Base-by-base conservation (phyloP, 2,113 vertebrate genomes). In the Aldabrachelys gigantea region DNA sequence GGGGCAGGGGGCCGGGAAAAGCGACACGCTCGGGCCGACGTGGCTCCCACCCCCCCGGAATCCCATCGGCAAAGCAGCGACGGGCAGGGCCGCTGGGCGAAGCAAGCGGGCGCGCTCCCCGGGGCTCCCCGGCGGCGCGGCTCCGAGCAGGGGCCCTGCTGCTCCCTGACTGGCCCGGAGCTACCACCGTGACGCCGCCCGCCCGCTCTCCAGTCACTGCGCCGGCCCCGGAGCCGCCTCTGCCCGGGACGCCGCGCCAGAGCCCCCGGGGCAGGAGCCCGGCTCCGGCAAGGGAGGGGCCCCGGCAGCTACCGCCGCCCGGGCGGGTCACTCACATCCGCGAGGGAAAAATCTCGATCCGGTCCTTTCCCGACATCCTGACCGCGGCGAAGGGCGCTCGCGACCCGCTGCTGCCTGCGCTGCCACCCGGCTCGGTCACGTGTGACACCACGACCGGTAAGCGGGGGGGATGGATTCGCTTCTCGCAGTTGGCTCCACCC, bases 271-370 rank as follows among this genome's bases (percentile, higher is more conserved):
- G 2, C 8, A 21, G 13, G 27, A 5, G 16, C 12, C 16, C 41
- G 5, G 38, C 19, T 21, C 4, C 50, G 14, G 4, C 11, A 17
- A 41, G 6, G 81, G 10, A 10, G 35, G 12, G 38, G 10, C 52
- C 47, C 10, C 9, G 57, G 84, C 3, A 29, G 8, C 8, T 3
- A 17, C 41, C 24, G 56, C 25, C 8, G 22, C 65, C 35, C 16
- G 49, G 69, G 59, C 44, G 10, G 50, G 13, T 80, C 89, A 98
- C 99, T 99, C 98, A 99, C 99, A 99, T 99, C 97, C 99, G 98
- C 80, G 99, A 99, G 8, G 99, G 99, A 96, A 99, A 99, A 90
- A 99, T 95, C 97, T 99, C 99, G 97, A 99, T 99, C 97, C 99
- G 98, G 13, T 99, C 99, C 97, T 99, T 99, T 95, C 98, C 98